phyloP scores from a whole-genome alignment of 2,797 vertebrate species.

The Cirrhinus molitorella region DNA sequence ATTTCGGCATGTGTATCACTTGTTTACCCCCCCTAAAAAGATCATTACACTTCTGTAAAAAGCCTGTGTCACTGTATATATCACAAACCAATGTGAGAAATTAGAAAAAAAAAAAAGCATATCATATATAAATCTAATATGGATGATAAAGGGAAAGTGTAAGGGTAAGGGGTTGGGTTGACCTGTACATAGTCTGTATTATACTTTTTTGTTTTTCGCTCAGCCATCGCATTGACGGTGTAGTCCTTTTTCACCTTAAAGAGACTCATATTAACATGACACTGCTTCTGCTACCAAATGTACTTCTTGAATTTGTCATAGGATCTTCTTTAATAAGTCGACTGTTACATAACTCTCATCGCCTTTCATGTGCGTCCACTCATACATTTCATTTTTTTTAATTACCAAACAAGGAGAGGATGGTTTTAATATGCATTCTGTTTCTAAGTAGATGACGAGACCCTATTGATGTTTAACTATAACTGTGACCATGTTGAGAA shows the following conservation, averaged over 20 bases:
- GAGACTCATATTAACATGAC: conserved; percentile 70
- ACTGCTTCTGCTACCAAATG: conserved; percentile 76
- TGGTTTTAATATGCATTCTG: conserved; percentile 90
- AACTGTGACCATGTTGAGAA: conserved; percentile 94
- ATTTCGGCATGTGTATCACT: conserved; percentile 82
- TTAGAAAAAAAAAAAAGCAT: conserved; percentile 60
- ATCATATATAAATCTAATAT: conserved; percentile 60
- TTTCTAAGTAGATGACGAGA: conserved; percentile 87
- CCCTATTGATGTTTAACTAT: conserved; percentile 89
- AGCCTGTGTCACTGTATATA: conserved; percentile 79
- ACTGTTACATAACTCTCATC: conserved; percentile 77
- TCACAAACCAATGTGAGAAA: conserved; percentile 63
- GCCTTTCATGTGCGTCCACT: conserved; percentile 78
- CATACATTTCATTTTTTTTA: conserved; percentile 78
- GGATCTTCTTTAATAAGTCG: conserved; percentile 77
- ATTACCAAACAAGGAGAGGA: conserved; percentile 77
- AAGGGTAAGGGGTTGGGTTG: conserved; percentile 64
- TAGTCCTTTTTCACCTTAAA: conserved; percentile 76
- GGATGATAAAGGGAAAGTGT: conserved; percentile 61
- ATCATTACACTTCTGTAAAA: conserved; percentile 76
- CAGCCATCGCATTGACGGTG: conserved; percentile 78
- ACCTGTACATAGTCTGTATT: conserved; percentile 86
- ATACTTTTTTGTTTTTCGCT: conserved; percentile 78
- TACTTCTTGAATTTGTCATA: conserved; percentile 75
- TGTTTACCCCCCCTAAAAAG: conserved; percentile 74